Evolutionary conservation across 2,797 vertebrate genomes (phyloP).

Genomic region (Neosilurus hyrtlii): DNA sequence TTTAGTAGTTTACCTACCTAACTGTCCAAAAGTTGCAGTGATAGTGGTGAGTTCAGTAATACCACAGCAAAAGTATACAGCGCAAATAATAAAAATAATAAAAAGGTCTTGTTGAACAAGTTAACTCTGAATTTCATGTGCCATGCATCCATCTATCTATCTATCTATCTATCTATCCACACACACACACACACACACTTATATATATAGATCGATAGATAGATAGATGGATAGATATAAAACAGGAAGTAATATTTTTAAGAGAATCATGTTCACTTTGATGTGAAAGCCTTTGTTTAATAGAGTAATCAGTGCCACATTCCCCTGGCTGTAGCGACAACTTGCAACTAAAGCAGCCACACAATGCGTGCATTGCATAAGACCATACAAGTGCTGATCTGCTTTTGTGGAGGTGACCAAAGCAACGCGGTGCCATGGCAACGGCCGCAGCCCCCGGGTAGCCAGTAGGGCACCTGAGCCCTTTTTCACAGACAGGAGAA

Average conservation of each 20-base stretch:
- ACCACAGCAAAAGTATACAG: too few relatives aligned
- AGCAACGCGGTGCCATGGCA: conserved; percentile 54
- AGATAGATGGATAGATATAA: too few relatives aligned
- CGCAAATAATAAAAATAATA: neutral
- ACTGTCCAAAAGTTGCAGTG: conserved; percentile 23
- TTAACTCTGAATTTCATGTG: neutral
- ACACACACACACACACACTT: too few relatives aligned
- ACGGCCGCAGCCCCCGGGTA: conserved; percentile 39
- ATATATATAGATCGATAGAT: too few relatives aligned
- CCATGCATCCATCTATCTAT: too few relatives aligned
- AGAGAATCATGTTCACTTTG: neutral
- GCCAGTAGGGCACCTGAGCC: conserved; percentile 44
- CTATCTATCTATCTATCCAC: too few relatives aligned
- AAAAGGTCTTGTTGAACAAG: neutral
- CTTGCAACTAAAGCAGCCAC: conserved; percentile 36
- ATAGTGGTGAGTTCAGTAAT: neutral
- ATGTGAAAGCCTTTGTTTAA: conserved; percentile 25
- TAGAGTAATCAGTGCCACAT: conserved; percentile 14
- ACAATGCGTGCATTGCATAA: conserved; percentile 43
- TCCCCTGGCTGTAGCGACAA: conserved; percentile 31
- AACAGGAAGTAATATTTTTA: neutral
- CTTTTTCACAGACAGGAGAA: conserved; percentile 42
- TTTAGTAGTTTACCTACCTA: conserved; percentile 4
- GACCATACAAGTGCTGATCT: conserved; percentile 26
- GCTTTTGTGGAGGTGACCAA: conserved; percentile 50